Evolutionary conservation across 2,888 invertebrate genomes (phyloP).

Genomic region (Deilephila porcellus): DNA sequence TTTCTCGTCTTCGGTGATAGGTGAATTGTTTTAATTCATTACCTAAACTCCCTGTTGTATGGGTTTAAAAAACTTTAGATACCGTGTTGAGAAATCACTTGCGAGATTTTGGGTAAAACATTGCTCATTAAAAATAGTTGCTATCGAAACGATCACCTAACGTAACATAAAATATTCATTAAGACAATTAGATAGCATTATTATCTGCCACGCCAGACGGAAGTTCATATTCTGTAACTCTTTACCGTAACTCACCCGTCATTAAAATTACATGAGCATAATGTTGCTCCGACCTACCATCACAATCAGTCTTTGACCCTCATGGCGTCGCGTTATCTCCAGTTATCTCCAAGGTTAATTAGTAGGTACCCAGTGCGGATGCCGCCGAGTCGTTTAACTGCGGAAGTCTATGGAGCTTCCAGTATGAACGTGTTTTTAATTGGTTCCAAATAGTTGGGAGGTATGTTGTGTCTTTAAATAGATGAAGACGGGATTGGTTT

Average conservation of each 20-base stretch:
- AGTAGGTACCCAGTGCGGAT: constrained; percentile 34
- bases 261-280: not conserved
- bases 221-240: not conserved
- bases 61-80: too few species aligned
- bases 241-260: not conserved
- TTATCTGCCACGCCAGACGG: too few species aligned
- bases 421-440: constrained; percentile 18
- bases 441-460: not conserved
- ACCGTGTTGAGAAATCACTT: too few species aligned
- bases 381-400: not conserved
- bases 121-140: too few species aligned
- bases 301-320: constrained; percentile 51
- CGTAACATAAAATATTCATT: too few species aligned
- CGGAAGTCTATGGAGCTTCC: constrained; percentile 9
- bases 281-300: constrained; percentile 41
- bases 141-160: too few species aligned
- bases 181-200: too few species aligned
- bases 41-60: too few species aligned
- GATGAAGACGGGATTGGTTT: not conserved
- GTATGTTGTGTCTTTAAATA: not conserved
- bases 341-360: constrained; percentile 56
- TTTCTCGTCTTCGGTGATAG: too few species aligned
- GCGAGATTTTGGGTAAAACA: too few species aligned
- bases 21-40: too few species aligned
- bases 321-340: constrained; percentile 48